Base-by-base conservation (phyloP, 2,113 vertebrate genomes). In the Tenrec ecaudatus region DNA sequence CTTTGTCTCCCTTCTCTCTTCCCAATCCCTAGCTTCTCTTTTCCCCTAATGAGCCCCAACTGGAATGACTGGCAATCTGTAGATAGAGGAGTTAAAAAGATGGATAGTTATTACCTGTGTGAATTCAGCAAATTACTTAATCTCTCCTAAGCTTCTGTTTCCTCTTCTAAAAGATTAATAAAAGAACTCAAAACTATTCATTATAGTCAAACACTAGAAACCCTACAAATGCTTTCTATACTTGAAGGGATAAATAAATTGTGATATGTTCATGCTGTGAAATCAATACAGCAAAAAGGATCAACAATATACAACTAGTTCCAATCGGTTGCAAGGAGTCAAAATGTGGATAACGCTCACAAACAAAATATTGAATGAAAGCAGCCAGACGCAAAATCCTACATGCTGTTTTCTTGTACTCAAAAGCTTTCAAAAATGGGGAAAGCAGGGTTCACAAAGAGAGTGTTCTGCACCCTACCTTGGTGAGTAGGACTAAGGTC, bases 1-100 rank as follows among this genome's bases (percentile, higher is more conserved):
- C 57, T 95, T 92, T 78, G 47, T 69, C 47, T 82, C 33, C 15
- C 19, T 60, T 87, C 85, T 6, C 75, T 77, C 81, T 83, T 73
- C 68, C 68, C 60, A 82, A 25, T 60, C n/a, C 57, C 78, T 57
- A 66, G 31, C 90, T 95, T 92, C 84, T 53, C 60, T 40, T 82
- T 69, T 92, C 66, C 66, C 33, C n/a, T 86, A 95, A 95, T 95
- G 95, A 92, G 95, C 73, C 82, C 85, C 88, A 90, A 85, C 58
- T 62, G 90, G 31, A 94, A 69, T 64, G 79, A 71, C 87, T 92
- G 29, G 22, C 91, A 95, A 82, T 92, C 89, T 95, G 79, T 83
- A 94, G 75, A 38, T 90, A 71, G 5, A 89, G 58, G 57, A 78
- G 68, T 62, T 57, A 82, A 76, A 93, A 85, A 77, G 64, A 90